Evolutionary conservation across 2,888 invertebrate genomes (phyloP).

Genomic region (Lymantria dispar): DNA sequence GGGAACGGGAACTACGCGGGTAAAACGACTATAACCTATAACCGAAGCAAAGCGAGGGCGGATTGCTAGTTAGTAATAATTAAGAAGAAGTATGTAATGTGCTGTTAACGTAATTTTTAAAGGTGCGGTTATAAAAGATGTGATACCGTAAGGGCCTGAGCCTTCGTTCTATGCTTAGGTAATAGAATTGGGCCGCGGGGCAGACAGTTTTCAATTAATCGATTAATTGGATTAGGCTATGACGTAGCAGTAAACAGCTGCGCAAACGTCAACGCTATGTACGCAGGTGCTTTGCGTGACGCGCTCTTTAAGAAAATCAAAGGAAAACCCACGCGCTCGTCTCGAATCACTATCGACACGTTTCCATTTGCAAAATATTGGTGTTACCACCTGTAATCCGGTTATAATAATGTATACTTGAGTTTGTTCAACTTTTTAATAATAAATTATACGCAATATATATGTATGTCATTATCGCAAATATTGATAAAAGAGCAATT

Average conservation of each 20-base stretch:
- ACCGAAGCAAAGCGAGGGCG: no score
- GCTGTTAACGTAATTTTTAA: no score
- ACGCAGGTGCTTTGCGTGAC: slow-evolving; percentile 63
- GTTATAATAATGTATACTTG: slow-evolving; percentile 38
- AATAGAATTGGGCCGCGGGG: slow-evolving; percentile 48
- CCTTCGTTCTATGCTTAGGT: slow-evolving; percentile 49
- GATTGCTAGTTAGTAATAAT: no score
- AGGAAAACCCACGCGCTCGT: slow-evolving; percentile 63
- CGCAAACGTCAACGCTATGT: slow-evolving; percentile 63
- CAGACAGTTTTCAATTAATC: slow-evolving; percentile 69
- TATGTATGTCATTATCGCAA: slow-evolving; percentile 21
- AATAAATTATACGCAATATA: slow-evolving; percentile 27
- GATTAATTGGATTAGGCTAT: slow-evolving; percentile 68
- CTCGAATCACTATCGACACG: slow-evolving; percentile 46
- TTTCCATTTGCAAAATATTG: slow-evolving; percentile 61
- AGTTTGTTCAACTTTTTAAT: slow-evolving; percentile 32
- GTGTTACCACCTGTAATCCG: slow-evolving; percentile 57
- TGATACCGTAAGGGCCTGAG: slow-evolving; percentile 21
- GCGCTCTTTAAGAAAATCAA: slow-evolving; percentile 68
- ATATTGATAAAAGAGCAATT: slow-evolving; percentile 12
- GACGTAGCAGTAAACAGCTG: slow-evolving; percentile 68
- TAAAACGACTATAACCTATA: no score
- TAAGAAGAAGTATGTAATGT: no score
- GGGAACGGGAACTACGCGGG: no score
- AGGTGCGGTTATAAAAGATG: no score